These are phyloP conservation scores for Melipona bicolor DNA, from an alignment of 2,888 invertebrate genomes.

Conservation along the genomic window DNA sequence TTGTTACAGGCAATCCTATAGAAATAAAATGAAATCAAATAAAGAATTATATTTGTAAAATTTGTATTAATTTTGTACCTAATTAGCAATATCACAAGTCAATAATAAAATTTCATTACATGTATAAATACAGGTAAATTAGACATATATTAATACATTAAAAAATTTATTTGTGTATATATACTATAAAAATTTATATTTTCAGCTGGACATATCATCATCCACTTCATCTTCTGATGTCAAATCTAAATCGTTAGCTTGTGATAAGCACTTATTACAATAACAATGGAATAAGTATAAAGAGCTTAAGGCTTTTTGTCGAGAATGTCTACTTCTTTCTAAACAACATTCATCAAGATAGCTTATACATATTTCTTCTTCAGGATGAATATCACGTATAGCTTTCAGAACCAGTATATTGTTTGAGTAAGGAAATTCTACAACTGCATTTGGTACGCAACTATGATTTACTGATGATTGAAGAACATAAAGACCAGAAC, in stretches of 20 bases:
- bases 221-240: conserved; percentile 92
- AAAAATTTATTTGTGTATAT: conserved; percentile 11
- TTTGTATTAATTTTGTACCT: neutral
- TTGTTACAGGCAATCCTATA: neutral
- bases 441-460: conserved; percentile 94
- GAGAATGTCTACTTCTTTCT: conserved; percentile 92
- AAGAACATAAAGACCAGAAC: conserved; percentile 93
- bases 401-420: conserved; percentile 91
- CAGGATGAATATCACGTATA: conserved; percentile 88
- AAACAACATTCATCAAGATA: conserved; percentile 95
- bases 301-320: conserved; percentile 92
- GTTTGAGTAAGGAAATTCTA: conserved; percentile 93
- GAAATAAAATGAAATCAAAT: neutral
- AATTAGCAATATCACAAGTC: conserved; percentile 3
- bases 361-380: conserved; percentile 95
- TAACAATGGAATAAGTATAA: conserved; percentile 93
- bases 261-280: conserved; percentile 91
- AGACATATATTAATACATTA: conserved; percentile 4
- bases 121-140: neutral
- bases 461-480: conserved; percentile 97
- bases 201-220: conserved; percentile 78
- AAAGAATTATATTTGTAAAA: neutral
- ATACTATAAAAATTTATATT: conserved; percentile 9
- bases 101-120: conserved; percentile 3
- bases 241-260: conserved; percentile 91